A percentile compares a stretch with the other conserved stretches of the same genome.
These are phyloP conservation scores for Mirza zaza DNA, from an alignment of 2,113 vertebrate genomes.

Conservation along the genomic window DNA sequence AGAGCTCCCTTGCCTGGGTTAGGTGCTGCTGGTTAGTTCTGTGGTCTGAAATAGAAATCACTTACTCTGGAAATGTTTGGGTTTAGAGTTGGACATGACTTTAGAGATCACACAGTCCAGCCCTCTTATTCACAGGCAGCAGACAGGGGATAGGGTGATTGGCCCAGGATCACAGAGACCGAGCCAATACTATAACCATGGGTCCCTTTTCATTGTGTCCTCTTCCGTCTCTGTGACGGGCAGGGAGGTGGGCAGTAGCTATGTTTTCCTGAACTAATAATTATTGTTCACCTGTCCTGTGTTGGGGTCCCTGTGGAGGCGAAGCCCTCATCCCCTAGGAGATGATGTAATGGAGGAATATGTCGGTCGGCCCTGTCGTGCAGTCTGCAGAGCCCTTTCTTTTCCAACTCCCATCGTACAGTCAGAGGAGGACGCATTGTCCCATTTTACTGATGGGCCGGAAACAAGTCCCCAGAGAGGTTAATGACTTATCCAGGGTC, in stretches of 20 bases:
- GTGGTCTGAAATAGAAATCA: background rate
- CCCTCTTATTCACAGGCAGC: background rate
- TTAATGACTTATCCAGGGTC: background rate
- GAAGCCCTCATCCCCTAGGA: background rate
- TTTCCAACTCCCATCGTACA: background rate
- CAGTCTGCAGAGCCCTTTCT: background rate
- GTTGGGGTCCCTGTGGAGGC: background rate
- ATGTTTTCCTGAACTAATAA: background rate
- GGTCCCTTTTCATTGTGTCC: background rate
- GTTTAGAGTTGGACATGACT: background rate
- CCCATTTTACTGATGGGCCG: background rate
- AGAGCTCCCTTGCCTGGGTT: background rate
- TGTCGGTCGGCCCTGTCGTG: background rate
- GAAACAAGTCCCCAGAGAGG: background rate
- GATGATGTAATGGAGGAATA: background rate
- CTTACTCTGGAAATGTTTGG: background rate
- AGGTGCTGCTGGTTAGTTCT: background rate
- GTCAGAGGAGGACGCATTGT: background rate
- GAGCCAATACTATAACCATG: background rate
- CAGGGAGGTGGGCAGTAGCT: background rate
- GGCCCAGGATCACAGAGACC: background rate
- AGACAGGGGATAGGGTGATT: background rate
- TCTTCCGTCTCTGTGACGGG: background rate
- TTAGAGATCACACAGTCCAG: background rate
- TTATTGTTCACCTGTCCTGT: background rate